Percentiles rank a stretch among this genome's conserved stretches.
These are phyloP conservation scores for Metellina segmentata DNA, from an alignment of 2,888 invertebrate species.

Conservation along the genomic window DNA sequence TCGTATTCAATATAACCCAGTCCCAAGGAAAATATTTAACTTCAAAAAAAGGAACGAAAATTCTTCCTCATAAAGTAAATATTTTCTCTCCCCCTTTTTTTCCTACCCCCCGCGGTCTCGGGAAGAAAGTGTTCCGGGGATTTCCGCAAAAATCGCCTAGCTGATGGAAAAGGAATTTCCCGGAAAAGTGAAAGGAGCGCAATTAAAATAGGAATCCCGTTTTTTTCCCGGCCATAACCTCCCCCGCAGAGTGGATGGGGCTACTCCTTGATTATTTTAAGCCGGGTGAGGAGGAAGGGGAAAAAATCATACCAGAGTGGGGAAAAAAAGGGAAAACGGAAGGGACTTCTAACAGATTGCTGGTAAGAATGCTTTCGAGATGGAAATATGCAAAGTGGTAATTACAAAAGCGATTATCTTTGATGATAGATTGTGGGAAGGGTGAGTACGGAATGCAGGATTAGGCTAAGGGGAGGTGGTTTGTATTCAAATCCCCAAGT, in stretches of 20 bases:
- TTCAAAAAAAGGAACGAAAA: slow-evolving; percentile 34
- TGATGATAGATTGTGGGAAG: slow-evolving; percentile 68
- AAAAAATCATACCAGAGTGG: background rate
- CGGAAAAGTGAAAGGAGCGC: slow-evolving; percentile 6
- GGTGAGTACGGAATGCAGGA: slow-evolving; percentile 40
- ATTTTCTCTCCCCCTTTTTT: background rate
- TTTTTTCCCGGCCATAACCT: slow-evolving; percentile 10
- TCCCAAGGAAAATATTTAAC: background rate
- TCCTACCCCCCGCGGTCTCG: background rate
- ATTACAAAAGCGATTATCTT: slow-evolving; percentile 68
- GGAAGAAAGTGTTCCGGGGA: background rate
- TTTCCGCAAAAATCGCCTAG: slow-evolving; percentile 2
- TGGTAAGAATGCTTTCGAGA: slow-evolving; percentile 48
- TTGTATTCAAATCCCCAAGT: slow-evolving; percentile 37
- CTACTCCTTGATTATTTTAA: slow-evolving; percentile 62
- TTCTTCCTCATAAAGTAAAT: slow-evolving; percentile 21
- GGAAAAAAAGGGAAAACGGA: slow-evolving; percentile 1
- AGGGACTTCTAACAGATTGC: slow-evolving; percentile 58
- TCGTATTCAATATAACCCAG: background rate
- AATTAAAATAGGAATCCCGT: slow-evolving; percentile 62
- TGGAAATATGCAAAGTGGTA: slow-evolving; percentile 70
- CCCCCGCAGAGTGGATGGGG: slow-evolving; percentile 8
- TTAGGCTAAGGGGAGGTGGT: slow-evolving; percentile 18
- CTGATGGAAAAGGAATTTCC: slow-evolving; percentile 6
- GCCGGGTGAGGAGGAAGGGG: slow-evolving; percentile 14